phyloP scores from a whole-genome alignment of 2,113 vertebrate genomes.

The Labrus mixtus region DNA sequence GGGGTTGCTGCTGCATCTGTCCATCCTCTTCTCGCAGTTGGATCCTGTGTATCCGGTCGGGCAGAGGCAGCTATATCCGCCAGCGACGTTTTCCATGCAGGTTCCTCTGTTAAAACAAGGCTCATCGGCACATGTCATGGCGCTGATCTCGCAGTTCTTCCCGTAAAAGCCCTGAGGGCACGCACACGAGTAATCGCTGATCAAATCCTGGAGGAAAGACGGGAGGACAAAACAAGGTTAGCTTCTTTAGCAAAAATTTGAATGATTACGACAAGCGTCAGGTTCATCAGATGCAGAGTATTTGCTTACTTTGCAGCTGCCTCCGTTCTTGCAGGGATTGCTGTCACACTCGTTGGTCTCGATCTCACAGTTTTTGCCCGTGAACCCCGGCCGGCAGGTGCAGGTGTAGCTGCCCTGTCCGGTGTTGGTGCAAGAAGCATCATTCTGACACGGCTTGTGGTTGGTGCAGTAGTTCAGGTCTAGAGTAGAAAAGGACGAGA shows the following conservation, averaged over 20 bases:
- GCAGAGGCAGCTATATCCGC: constrained; percentile 88
- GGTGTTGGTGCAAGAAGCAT: constrained; percentile 88
- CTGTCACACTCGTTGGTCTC: constrained; percentile 89
- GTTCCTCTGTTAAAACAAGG: constrained; percentile 92
- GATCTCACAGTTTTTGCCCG: constrained; percentile 82
- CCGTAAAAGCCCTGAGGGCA: constrained; percentile 93
- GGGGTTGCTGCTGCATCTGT: constrained; percentile 88
- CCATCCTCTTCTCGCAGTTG: constrained; percentile 93
- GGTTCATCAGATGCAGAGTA: accelerated
- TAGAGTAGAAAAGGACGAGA: constrained; percentile 11
- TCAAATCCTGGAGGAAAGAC: constrained; percentile 78
- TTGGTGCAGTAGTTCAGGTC: constrained; percentile 91
- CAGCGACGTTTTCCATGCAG: constrained; percentile 77
- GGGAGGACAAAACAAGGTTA: background rate
- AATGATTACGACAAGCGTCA: too few species aligned
- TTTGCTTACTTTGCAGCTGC: constrained; percentile 89
- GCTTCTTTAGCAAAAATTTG: too few species aligned
- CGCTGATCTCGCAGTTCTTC: constrained; percentile 88
- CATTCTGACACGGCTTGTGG: constrained; percentile 86
- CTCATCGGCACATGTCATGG: constrained; percentile 87
- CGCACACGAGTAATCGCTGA: constrained; percentile 85
- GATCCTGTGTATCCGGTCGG: constrained; percentile 86
- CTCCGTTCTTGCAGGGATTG: constrained; percentile 91
- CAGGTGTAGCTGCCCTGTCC: constrained; percentile 90
- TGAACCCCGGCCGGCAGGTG: constrained; percentile 83